Percentiles rank a stretch among this genome's conserved stretches.
Evolutionary conservation across 2,888 invertebrate genomes (phyloP).

Genomic region (Carabus problematicus): DNA sequence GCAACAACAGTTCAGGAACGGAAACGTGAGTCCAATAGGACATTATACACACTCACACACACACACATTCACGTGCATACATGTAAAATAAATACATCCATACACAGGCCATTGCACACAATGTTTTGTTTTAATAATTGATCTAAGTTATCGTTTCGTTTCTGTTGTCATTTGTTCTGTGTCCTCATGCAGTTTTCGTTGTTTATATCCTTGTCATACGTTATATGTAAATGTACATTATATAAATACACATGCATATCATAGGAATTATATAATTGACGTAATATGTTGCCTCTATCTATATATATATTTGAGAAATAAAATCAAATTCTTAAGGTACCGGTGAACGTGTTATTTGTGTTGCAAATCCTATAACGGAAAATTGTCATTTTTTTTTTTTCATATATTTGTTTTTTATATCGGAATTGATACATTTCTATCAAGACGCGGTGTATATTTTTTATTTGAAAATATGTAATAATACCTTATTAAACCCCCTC

Average conservation of each 20-base stretch:
- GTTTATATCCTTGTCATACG: constrained; percentile 1
- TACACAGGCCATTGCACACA: neutral
- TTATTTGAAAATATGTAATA: too few relatives aligned
- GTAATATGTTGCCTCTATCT: constrained; percentile 23
- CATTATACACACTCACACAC: neutral
- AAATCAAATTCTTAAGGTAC: constrained; percentile 31
- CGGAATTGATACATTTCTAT: too few relatives aligned
- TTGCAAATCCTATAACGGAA: too few relatives aligned
- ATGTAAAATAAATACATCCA: constrained; percentile 11
- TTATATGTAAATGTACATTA: constrained; percentile 32
- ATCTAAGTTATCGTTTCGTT: neutral
- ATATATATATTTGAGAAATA: constrained; percentile 37
- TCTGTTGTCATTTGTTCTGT: neutral
- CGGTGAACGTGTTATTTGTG: too few relatives aligned
- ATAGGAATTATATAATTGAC: constrained; percentile 27
- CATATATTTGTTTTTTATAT: too few relatives aligned
- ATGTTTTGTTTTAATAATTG: too few relatives aligned
- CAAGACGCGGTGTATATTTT: too few relatives aligned
- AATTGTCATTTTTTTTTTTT: too few relatives aligned
- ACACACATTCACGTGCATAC: neutral
- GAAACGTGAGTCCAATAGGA: constrained; percentile 52
- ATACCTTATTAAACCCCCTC: too few relatives aligned
- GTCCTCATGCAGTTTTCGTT: constrained; percentile 3
- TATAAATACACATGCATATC: constrained; percentile 37
- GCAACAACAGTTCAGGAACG: constrained; percentile 56